A percentile compares a stretch with the other conserved stretches of the same genome.
These are phyloP conservation scores for Pycnonotus jocosus DNA, from an alignment of 2,113 vertebrate species.

Conservation along the genomic window DNA sequence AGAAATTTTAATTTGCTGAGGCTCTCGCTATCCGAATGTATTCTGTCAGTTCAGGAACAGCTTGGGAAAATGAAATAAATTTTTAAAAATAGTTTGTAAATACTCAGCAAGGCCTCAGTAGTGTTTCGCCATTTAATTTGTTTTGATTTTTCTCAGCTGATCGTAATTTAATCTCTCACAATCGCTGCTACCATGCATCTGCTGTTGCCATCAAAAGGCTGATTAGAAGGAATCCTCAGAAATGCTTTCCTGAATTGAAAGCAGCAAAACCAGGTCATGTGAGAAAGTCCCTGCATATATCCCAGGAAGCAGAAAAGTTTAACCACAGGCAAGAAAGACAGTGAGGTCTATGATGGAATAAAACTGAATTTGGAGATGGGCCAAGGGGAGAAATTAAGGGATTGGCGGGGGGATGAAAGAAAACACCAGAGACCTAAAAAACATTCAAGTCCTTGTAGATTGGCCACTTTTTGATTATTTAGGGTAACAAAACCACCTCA, in stretches of 20 bases:
- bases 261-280: neutral
- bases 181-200: neutral
- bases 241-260: neutral
- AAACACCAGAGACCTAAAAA: neutral
- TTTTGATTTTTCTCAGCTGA: neutral
- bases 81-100: fast-evolving
- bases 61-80: neutral
- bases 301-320: neutral
- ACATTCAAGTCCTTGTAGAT: fast-evolving
- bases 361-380: neutral
- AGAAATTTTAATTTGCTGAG: neutral
- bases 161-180: neutral
- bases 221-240: neutral
- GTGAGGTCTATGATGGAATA: neutral
- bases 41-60: neutral
- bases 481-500: neutral
- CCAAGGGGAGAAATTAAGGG: fast-evolving
- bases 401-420: fast-evolving
- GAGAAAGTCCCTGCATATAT: no score
- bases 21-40: neutral
- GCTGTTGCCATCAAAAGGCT: fast-evolving
- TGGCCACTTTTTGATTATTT: neutral
- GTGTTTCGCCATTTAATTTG: neutral
- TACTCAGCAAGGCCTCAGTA: neutral
- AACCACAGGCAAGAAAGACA: neutral